Evolutionary conservation across 2,888 invertebrate genomes (phyloP), one percentile per base, ranked within the genome.

Genomic region (Azorinus chamasolen): DNA sequence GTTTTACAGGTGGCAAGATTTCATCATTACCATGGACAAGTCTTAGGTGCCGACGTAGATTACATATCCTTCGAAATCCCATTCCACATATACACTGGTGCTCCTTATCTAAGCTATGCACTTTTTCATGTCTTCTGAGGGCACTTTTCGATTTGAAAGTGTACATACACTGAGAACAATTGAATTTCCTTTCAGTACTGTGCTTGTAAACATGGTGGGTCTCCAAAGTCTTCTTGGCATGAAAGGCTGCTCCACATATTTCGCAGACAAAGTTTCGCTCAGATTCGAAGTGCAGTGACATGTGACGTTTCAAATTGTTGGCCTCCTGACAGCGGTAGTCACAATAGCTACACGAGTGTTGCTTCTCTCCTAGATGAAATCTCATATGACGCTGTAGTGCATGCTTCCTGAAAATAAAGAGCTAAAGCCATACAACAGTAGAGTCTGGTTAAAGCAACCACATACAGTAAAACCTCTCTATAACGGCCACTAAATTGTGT

Each of bases 141-240:
- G 86, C 83, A 69, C 84, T 89, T 43, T 73, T 73, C 45, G 89
- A 84, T 66, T 90, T 86, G 81, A 91, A 92, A 5, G 83, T 80
- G 77, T 88, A 84, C 2, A 74, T 70, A 78, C 92, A 93, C 16
- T 85, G 74, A 6, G 77, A 53, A 69, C 93, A 93, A 10, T 66
- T 68, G 71, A 88, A 91, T 10, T 83, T 77, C 8, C 93, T 73
- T 5, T 83, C 86, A 16, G 91, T 89, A 20, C 89, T 92, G 83
- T 93, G 93, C 25, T 92, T 91, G 85, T 91, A 93, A 14, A 86
- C 83, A 80, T 88, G 84, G 66, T 93, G 93, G 65, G 91, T 91
- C 68, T 92, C 91, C 22, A 93, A 87, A 0, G 92, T 92, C 58
- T 90, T 90, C 65, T 91, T 89, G 12, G 91, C 90, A 61, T 92